These are phyloP conservation scores for Paraplagusia blochii DNA, from an alignment of 2,113 vertebrate species.

Conservation along the genomic window DNA sequence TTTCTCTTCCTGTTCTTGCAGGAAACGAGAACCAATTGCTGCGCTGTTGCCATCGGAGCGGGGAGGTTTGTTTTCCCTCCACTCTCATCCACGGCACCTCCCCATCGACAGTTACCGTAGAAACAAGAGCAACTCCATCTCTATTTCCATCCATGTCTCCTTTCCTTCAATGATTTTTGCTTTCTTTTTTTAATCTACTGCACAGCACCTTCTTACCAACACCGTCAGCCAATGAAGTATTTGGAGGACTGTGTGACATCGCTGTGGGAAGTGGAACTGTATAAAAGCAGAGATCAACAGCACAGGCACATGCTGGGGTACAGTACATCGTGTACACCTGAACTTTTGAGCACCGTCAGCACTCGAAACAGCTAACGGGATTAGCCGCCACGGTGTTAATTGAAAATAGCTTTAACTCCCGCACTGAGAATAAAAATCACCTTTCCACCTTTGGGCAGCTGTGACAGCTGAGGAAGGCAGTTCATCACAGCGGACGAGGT, in stretches of 20 bases:
- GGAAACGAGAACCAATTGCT: slow-evolving; percentile 81
- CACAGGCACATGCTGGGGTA: slow-evolving; percentile 23
- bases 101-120: slow-evolving; percentile 81
- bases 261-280: slow-evolving; percentile 43
- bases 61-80: slow-evolving; percentile 79
- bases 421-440: slow-evolving; percentile 28
- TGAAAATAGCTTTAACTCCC: slow-evolving; percentile 7
- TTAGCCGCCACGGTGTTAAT: slow-evolving; percentile 23
- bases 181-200: slow-evolving; percentile 67
- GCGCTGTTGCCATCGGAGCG: slow-evolving; percentile 80
- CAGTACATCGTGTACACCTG: slow-evolving; percentile 14
- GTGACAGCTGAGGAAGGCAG: slow-evolving; percentile 29
- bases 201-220: slow-evolving; percentile 62
- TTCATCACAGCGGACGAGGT: slow-evolving; percentile 53
- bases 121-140: slow-evolving; percentile 82
- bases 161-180: slow-evolving; percentile 71
- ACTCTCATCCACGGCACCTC: slow-evolving; percentile 78
- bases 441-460: slow-evolving; percentile 17
- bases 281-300: slow-evolving; percentile 48
- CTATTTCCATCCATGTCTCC: slow-evolving; percentile 79
- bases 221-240: slow-evolving; percentile 63
- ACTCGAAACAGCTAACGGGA: slow-evolving; percentile 39
- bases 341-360: slow-evolving; percentile 36
- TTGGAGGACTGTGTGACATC: slow-evolving; percentile 58
- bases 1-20: slow-evolving; percentile 74